phyloP scores from a whole-genome alignment of 2,888 invertebrate genomes.

The Sericinus montela region DNA sequence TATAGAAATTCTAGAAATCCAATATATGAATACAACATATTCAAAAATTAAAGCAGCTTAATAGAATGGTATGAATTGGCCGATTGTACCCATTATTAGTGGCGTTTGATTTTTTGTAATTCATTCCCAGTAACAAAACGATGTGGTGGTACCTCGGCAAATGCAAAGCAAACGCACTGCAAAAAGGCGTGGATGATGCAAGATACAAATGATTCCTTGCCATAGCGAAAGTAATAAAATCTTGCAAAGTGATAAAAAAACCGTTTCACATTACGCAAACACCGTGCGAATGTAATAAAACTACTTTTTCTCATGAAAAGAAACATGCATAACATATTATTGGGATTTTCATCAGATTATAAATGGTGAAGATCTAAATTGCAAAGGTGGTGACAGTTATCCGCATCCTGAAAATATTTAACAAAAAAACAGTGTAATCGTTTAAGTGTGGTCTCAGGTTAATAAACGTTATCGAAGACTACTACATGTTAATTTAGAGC shows the following conservation, averaged over 20 bases:
- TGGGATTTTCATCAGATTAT: constrained; percentile 2
- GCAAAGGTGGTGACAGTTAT: constrained; percentile 46
- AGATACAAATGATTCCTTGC: constrained; percentile 34
- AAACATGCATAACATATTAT: constrained; percentile 27
- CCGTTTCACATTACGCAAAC: constrained; percentile 44
- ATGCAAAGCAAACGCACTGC: constrained; percentile 77
- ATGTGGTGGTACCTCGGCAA: constrained; percentile 51
- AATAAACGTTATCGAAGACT: constrained; percentile 68
- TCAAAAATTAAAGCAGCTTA: constrained; percentile 15
- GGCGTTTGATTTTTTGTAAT: constrained; percentile 13
- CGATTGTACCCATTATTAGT: constrained; percentile 17
- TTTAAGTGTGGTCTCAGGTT: constrained; percentile 75
- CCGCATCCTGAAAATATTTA: constrained; percentile 62
- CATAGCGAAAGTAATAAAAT: constrained; percentile 36
- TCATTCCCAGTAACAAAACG: constrained; percentile 38
- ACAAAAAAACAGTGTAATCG: constrained; percentile 40
- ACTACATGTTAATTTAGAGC: constrained; percentile 68
- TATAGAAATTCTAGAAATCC: not conserved
- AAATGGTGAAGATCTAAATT: constrained; percentile 26
- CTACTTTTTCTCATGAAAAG: constrained; percentile 39
- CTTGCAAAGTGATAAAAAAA: constrained; percentile 43
- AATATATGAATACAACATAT: not conserved
- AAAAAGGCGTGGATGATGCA: constrained; percentile 69
- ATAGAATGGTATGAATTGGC: constrained; percentile 15
- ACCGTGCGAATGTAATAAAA: constrained; percentile 52